Evolutionary conservation across 1,140 invertebrate genomes (phyloP).

Genomic region (Polyergus mexicanus): DNA sequence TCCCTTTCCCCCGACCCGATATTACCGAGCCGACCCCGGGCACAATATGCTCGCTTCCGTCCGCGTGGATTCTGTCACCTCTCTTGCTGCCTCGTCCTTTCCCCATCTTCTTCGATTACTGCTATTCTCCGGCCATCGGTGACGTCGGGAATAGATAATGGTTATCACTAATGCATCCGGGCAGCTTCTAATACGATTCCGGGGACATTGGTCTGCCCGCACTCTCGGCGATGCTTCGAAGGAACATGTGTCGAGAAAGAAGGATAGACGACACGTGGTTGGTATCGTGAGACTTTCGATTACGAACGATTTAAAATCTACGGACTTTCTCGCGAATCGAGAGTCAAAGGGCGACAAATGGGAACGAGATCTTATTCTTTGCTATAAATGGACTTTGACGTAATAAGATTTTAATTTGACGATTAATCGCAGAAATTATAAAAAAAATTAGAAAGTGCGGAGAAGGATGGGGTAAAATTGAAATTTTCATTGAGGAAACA

Average conservation of each 20-base stretch:
- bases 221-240: slow-evolving; percentile 2
- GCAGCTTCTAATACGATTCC: slow-evolving; percentile 40
- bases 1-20: background rate
- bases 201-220: background rate
- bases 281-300: background rate
- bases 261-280: background rate
- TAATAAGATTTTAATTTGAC: background rate
- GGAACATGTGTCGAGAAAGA: background rate
- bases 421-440: background rate
- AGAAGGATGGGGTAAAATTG: background rate
- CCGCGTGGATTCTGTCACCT: background rate
- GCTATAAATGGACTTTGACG: background rate
- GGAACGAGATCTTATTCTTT: background rate
- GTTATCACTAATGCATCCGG: slow-evolving; percentile 55
- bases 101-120: slow-evolving; percentile 42
- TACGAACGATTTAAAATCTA: background rate
- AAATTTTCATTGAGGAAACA: background rate
- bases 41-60: background rate
- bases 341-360: background rate
- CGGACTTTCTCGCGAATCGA: background rate
- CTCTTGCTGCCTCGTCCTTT: slow-evolving; percentile 26
- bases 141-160: slow-evolving; percentile 60
- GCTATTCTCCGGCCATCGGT: slow-evolving; percentile 44
- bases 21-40: too few relatives aligned
- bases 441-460: slow-evolving; percentile 5